phyloP scores from a whole-genome alignment of 2,797 vertebrate species.

The Rhadinocentrus ornatus region DNA sequence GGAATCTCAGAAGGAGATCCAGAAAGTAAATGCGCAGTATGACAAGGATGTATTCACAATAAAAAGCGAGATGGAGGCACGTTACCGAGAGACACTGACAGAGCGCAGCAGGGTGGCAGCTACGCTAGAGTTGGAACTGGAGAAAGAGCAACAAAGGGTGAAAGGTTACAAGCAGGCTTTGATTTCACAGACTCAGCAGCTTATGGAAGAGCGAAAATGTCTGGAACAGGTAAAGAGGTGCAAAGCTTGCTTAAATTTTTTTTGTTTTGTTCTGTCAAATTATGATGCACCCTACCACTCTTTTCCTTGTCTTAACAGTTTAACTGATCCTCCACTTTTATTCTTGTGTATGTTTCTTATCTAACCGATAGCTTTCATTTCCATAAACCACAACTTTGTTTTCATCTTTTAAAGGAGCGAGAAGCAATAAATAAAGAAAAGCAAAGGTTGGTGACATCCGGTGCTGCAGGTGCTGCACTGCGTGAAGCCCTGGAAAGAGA shows the following conservation, averaged over 20 bases:
- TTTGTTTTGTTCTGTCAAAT: not conserved
- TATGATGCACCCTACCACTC: too few species aligned
- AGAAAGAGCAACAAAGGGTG: slow-evolving; percentile 91
- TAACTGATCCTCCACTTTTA: not conserved
- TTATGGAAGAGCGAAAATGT: slow-evolving; percentile 88
- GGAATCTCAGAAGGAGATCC: slow-evolving; percentile 92
- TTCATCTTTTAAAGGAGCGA: slow-evolving; percentile 75
- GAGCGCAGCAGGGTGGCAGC: slow-evolving; percentile 87
- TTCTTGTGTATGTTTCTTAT: not conserved
- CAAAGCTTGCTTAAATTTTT: not conserved
- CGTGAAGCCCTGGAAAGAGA: slow-evolving; percentile 83
- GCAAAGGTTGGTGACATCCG: slow-evolving; percentile 76
- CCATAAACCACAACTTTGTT: slow-evolving; percentile 8
- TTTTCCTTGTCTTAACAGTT: not conserved
- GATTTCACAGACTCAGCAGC: slow-evolving; percentile 89
- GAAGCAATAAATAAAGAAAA: slow-evolving; percentile 86
- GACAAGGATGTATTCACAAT: slow-evolving; percentile 79
- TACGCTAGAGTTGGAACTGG: slow-evolving; percentile 90
- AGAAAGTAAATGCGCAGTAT: slow-evolving; percentile 84
- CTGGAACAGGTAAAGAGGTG: slow-evolving; percentile 83
- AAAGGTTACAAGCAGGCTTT: slow-evolving; percentile 90
- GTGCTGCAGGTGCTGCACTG: slow-evolving; percentile 80
- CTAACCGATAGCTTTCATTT: not conserved
- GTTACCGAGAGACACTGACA: slow-evolving; percentile 87
- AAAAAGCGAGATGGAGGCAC: slow-evolving; percentile 87